These are phyloP conservation scores for Mustela nigripes DNA, from an alignment of 2,113 vertebrate genomes.

Conservation along the genomic window DNA sequence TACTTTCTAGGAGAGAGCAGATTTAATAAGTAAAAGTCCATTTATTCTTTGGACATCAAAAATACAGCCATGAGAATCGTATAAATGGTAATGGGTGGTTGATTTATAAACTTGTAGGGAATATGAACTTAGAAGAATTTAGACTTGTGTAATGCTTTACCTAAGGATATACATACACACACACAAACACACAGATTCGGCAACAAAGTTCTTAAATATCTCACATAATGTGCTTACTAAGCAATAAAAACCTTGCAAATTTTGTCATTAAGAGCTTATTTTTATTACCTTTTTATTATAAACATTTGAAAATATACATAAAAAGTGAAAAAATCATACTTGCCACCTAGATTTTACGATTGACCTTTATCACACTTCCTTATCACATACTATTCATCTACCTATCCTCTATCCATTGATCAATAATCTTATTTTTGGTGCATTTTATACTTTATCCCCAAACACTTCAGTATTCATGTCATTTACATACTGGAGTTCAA, in stretches of 20 bases:
- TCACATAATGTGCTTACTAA: background rate
- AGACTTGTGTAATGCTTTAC: background rate
- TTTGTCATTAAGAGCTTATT: background rate
- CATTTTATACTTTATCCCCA: background rate
- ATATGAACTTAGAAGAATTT: background rate
- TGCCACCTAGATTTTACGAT: background rate
- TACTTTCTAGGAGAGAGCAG: background rate
- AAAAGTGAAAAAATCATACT: background rate
- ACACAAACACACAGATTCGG: background rate
- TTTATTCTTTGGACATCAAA: background rate
- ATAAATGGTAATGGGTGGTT: background rate
- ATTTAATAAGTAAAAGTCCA: background rate
- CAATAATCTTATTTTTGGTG: background rate
- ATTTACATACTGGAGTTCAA: background rate
- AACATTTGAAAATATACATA: background rate
- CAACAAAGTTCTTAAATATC: background rate
- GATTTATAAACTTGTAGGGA: background rate
- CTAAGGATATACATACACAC: background rate
- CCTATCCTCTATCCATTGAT: background rate
- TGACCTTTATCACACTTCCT: background rate
- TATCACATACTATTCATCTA: background rate
- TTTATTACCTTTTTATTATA: background rate
- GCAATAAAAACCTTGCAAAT: background rate
- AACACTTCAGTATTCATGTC: background rate
- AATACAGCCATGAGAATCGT: background rate